These are phyloP conservation scores for Psittacula cyanocephala DNA, from an alignment of 2,113 vertebrate genomes.

Conservation along the genomic window DNA sequence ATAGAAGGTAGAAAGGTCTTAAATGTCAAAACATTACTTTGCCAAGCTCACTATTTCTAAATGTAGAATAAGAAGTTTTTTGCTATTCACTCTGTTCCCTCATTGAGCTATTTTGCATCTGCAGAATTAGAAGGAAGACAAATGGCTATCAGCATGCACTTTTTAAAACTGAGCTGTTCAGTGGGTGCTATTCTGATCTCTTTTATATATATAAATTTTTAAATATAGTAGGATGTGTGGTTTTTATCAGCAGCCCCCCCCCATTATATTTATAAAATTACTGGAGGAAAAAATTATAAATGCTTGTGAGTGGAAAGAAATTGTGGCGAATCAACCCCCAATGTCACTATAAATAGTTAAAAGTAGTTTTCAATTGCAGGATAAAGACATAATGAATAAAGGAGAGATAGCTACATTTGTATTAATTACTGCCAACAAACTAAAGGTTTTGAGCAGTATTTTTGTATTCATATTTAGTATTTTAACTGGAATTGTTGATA, in stretches of 20 bases:
- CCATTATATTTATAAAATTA: neutral
- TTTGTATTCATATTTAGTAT: conserved; percentile 51
- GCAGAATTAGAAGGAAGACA: neutral
- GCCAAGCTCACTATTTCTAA: neutral
- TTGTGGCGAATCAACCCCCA: conserved; percentile 54
- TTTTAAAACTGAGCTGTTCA: neutral
- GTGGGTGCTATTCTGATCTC: neutral
- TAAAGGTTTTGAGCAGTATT: conserved; percentile 69
- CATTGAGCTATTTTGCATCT: neutral
- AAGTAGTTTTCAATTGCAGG: conserved; percentile 70
- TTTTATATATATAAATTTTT: neutral
- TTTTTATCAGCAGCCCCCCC: neutral
- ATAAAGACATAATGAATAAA: conserved; percentile 58
- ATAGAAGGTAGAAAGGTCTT: neutral
- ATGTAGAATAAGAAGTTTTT: neutral
- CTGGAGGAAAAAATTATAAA: conserved; percentile 32
- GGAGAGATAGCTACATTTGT: conserved; percentile 49
- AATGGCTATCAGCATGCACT: neutral
- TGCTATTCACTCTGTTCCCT: neutral
- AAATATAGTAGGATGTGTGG: neutral
- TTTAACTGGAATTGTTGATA: conserved; percentile 12
- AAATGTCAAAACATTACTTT: neutral
- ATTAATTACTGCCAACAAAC: conserved; percentile 70
- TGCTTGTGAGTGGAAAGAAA: conserved; percentile 68
- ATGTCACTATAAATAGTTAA: conserved; percentile 64